phyloP scores from a whole-genome alignment of 2,113 vertebrate genomes.

The Hippoglossus stenolepis region DNA sequence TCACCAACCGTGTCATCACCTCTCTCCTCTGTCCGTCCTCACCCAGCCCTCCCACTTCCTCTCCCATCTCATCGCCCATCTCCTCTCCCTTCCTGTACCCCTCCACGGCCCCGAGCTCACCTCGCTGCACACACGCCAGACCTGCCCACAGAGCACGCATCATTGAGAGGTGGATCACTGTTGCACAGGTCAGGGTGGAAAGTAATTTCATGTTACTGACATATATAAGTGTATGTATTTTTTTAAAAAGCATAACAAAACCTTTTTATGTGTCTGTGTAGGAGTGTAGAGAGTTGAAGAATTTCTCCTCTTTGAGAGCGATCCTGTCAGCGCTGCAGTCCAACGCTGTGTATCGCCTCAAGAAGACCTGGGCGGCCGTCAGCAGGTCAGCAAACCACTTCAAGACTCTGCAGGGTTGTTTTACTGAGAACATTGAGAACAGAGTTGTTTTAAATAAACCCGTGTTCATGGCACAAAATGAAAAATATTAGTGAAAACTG shows the following conservation, averaged over 20 bases:
- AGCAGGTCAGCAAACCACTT: constrained; percentile 78
- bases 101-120: constrained; percentile 60
- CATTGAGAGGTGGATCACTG: constrained; percentile 88
- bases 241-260: neutral
- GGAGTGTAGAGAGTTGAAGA: constrained; percentile 86
- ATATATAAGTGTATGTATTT: neutral
- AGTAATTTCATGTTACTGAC: neutral
- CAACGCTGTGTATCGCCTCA: constrained; percentile 89
- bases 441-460: neutral
- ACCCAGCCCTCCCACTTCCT: constrained; percentile 53
- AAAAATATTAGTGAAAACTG: no score
- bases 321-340: constrained; percentile 92
- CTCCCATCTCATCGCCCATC: constrained; percentile 49
- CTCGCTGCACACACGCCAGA: constrained; percentile 49
- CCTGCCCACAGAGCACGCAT: constrained; percentile 77
- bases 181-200: constrained; percentile 84
- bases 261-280: constrained; percentile 39
- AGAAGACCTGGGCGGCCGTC: constrained; percentile 88
- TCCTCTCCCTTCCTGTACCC: constrained; percentile 60
- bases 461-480: no score
- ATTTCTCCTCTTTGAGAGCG: constrained; percentile 89
- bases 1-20: constrained; percentile 88
- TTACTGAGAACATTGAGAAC: no score
- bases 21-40: constrained; percentile 82
- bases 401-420: neutral